Conservation (phyloP, 2,113 vertebrate genomes). For the Acanthochromis polyacanthus region DNA sequence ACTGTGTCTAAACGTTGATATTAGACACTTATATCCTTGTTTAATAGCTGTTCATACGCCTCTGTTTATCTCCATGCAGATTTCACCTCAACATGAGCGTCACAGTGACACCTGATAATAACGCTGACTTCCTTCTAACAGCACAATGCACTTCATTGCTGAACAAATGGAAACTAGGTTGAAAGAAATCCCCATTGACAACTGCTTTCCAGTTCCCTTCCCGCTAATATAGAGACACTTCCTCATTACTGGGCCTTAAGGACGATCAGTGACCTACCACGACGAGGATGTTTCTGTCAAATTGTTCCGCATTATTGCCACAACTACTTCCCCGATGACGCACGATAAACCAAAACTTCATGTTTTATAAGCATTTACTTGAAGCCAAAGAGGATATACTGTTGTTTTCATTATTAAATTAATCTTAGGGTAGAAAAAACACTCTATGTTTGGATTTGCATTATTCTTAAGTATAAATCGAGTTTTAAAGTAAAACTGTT, state of each 20-base stretch:
- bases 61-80: constrained; percentile 16
- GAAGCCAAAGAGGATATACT: too few species aligned
- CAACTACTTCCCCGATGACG: constrained; percentile 46
- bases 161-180: constrained; percentile 55
- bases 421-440: too few species aligned
- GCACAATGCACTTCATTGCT: constrained; percentile 40
- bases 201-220: constrained; percentile 68
- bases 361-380: not conserved
- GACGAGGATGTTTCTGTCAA: constrained; percentile 7
- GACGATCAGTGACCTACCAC: not conserved
- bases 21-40: not conserved
- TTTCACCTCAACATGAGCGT: not conserved
- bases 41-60: not conserved
- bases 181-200: constrained; percentile 72
- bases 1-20: not conserved
- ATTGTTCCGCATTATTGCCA: constrained; percentile 23
- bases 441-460: too few species aligned
- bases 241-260: constrained; percentile 45
- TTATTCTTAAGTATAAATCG: too few species aligned
- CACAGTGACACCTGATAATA: constrained; percentile 19
- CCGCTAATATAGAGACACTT: constrained; percentile 55
- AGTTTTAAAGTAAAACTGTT: too few species aligned
- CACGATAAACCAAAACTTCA: constrained; percentile 14
- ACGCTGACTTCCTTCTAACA: constrained; percentile 42
- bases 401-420: too few species aligned